phyloP scores from a whole-genome alignment of 2,113 vertebrate genomes.

The Henicopernis longicauda region DNA sequence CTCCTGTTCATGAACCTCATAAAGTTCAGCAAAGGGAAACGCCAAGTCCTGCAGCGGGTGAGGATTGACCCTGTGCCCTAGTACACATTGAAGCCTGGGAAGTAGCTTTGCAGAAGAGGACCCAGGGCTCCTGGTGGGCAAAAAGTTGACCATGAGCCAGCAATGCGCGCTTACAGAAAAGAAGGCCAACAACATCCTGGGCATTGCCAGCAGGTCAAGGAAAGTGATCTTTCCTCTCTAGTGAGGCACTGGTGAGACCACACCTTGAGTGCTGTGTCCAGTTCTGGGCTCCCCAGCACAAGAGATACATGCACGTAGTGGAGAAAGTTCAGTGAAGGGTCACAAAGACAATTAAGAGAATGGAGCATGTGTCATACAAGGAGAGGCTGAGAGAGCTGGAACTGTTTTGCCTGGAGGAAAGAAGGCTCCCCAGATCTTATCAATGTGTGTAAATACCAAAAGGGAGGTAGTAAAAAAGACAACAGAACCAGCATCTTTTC shows the following conservation, averaged over 20 bases:
- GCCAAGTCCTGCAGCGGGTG: neutral
- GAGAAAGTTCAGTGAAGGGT: neutral
- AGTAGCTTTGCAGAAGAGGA: neutral
- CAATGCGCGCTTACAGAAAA: neutral
- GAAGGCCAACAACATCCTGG: neutral
- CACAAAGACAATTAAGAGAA: neutral
- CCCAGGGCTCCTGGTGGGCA: neutral
- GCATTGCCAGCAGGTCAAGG: neutral
- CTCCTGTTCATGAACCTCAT: neutral
- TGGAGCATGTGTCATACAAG: neutral
- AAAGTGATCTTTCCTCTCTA: neutral
- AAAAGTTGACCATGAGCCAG: neutral
- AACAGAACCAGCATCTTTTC: neutral
- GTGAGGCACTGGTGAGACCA: neutral
- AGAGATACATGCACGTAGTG: rapidly evolving
- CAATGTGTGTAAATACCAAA: neutral
- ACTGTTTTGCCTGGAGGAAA: neutral
- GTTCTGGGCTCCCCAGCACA: neutral
- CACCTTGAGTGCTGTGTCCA: neutral
- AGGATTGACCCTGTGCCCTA: neutral
- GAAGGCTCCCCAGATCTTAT: neutral
- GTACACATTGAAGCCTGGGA: neutral
- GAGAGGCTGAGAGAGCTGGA: neutral
- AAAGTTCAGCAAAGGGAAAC: neutral
- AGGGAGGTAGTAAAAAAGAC: neutral